Evolutionary conservation across 2,888 invertebrate genomes (phyloP).

Genomic region (Cynaeus angustus): DNA sequence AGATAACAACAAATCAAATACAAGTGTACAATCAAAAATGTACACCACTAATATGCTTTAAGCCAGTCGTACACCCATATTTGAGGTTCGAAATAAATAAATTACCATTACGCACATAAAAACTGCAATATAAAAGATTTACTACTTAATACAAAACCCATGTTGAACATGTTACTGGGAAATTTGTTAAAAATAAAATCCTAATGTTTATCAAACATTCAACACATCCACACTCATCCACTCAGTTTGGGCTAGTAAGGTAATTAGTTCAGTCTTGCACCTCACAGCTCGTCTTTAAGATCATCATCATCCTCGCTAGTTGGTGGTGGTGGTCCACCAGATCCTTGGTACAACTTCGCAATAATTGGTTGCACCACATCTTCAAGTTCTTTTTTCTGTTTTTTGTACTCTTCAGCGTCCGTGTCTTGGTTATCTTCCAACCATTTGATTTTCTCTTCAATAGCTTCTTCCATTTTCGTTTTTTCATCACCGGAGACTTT

Average conservation of each 20-base stretch:
- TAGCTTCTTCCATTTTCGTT: slow-evolving; percentile 94
- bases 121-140: slow-evolving; percentile 59
- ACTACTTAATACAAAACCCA: slow-evolving; percentile 48
- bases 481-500: slow-evolving; percentile 94
- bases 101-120: slow-evolving; percentile 55
- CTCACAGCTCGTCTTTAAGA: slow-evolving; percentile 89
- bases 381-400: slow-evolving; percentile 96
- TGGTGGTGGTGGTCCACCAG: slow-evolving; percentile 86
- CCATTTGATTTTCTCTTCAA: slow-evolving; percentile 98
- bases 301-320: slow-evolving; percentile 81
- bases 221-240: slow-evolving; percentile 41
- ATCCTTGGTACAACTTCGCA: slow-evolving; percentile 94
- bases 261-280: slow-evolving; percentile 64
- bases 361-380: slow-evolving; percentile 98
- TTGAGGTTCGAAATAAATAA: slow-evolving; percentile 63
- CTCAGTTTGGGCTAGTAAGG: slow-evolving; percentile 31
- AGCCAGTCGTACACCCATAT: slow-evolving; percentile 64
- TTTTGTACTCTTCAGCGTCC: slow-evolving; percentile 93
- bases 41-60: slow-evolving; percentile 53
- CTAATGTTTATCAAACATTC: slow-evolving; percentile 26
- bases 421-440: slow-evolving; percentile 96
- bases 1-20: slow-evolving; percentile 22
- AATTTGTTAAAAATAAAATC: slow-evolving; percentile 39
- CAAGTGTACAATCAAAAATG: slow-evolving; percentile 63
- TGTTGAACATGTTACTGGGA: slow-evolving; percentile 27